phyloP scores from a whole-genome alignment of 2,113 vertebrate species.

The Microtus ochrogaster region DNA sequence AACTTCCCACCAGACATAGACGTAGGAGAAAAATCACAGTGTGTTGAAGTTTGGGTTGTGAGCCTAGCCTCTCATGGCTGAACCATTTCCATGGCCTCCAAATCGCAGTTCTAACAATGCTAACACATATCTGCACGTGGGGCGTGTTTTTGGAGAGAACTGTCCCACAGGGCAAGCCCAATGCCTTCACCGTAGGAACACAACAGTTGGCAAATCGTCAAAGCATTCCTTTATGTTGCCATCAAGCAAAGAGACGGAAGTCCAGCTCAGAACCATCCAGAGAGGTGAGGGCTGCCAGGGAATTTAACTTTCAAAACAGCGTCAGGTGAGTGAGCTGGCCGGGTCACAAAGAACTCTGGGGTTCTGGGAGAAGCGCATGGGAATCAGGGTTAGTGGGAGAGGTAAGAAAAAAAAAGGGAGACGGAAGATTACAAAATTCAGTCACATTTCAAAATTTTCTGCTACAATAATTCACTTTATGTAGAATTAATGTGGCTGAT shows the following conservation, averaged over 20 bases:
- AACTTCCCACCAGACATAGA: conserved; percentile 16
- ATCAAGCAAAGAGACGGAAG: not conserved
- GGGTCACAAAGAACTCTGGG: conserved; percentile 41
- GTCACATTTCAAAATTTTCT: conserved; percentile 94
- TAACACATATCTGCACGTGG: not conserved
- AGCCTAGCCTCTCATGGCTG: not conserved
- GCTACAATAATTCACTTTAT: conserved; percentile 93
- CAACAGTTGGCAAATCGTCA: conserved; percentile 40
- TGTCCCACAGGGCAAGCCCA: conserved; percentile 1
- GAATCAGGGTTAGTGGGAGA: conserved; percentile 72
- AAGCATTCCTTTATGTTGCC: conserved; percentile 23
- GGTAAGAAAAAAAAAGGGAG: conserved; percentile 81
- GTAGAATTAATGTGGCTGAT: conserved; percentile 92
- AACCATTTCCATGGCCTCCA: not conserved
- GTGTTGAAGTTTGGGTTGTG: not conserved
- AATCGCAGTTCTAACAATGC: not conserved
- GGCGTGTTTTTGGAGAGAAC: conserved; percentile 33
- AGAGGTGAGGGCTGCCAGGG: not conserved
- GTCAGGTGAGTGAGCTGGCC: conserved; percentile 33
- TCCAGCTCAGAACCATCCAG: conserved; percentile 54
- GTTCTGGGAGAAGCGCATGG: conserved; percentile 62
- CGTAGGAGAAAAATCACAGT: not conserved
- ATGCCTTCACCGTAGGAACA: conserved; percentile 38
- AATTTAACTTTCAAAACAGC: conserved; percentile 64
- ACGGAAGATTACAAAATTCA: conserved; percentile 89